A percentile compares a stretch with the other conserved stretches of the same genome.
Evolutionary conservation across 1,140 invertebrate genomes (phyloP).

Genomic region (Scaptomyza graminum): DNA sequence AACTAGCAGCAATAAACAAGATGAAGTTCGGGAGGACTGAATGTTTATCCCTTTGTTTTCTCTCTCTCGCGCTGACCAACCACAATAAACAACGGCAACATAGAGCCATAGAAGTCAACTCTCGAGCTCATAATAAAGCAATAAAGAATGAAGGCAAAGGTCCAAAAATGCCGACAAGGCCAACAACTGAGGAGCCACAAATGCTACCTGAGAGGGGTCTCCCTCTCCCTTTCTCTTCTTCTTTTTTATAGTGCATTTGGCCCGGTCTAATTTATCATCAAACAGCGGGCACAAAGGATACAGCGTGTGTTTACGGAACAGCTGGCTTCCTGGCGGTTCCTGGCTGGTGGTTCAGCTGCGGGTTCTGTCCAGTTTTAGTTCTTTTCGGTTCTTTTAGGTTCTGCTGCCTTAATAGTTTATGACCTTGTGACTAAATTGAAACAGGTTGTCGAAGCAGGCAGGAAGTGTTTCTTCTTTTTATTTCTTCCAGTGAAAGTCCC

Average conservation of each 20-base stretch:
- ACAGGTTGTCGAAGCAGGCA: slow-evolving; percentile 56
- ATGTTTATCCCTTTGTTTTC: background rate
- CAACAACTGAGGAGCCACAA: slow-evolving; percentile 66
- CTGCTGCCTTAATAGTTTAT: slow-evolving; percentile 47
- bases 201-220: no score
- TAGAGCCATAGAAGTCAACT: slow-evolving; percentile 7
- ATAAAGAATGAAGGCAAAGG: slow-evolving; percentile 64
- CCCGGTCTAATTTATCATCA: slow-evolving; percentile 76
- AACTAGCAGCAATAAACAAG: slow-evolving; percentile 19
- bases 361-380: slow-evolving; percentile 17
- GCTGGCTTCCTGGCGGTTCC: slow-evolving; percentile 68
- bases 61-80: background rate
- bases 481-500: slow-evolving; percentile 1
- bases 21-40: background rate
- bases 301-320: slow-evolving; percentile 48
- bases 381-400: no score
- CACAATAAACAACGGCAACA: slow-evolving; percentile 37
- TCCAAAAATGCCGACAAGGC: slow-evolving; percentile 55
- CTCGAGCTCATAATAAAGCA: slow-evolving; percentile 71
- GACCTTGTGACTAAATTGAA: slow-evolving; percentile 78
- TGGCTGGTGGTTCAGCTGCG: slow-evolving; percentile 31
- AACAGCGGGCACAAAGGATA: slow-evolving; percentile 53
- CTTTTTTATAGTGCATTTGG: slow-evolving; percentile 28
- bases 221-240: background rate
- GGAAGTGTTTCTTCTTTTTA: no score